phyloP scores from a whole-genome alignment of 2,797 vertebrate species.

The Etheostoma nigrum region DNA sequence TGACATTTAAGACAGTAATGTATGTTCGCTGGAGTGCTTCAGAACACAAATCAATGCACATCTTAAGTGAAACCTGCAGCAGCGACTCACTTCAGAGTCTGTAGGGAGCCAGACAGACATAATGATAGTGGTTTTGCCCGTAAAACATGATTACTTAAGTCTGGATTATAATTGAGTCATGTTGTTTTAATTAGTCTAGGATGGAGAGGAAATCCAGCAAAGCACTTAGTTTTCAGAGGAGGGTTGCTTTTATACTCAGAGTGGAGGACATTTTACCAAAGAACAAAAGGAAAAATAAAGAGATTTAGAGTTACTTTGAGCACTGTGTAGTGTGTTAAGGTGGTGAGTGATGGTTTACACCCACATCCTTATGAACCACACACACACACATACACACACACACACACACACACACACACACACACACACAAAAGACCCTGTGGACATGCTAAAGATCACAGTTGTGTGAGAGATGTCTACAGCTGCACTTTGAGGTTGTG shows the following conservation, averaged over 20 bases:
- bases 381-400: constrained; percentile 40
- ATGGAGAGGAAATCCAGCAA: constrained; percentile 54
- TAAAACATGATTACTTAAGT: constrained; percentile 80
- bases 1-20: constrained; percentile 71
- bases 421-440: constrained; percentile 44
- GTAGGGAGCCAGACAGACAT: constrained; percentile 66
- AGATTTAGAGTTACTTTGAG: constrained; percentile 49
- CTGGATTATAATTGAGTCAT: constrained; percentile 66
- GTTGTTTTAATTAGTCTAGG: constrained; percentile 70
- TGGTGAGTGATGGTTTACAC: constrained; percentile 67
- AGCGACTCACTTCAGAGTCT: constrained; percentile 49
- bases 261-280: constrained; percentile 37
- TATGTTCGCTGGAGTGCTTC: constrained; percentile 62
- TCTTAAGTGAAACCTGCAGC: constrained; percentile 69
- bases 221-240: constrained; percentile 57
- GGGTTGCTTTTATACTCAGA: constrained; percentile 14
- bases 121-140: constrained; percentile 68
- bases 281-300: constrained; percentile 26
- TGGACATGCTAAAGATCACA: constrained; percentile 70
- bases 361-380: constrained; percentile 50
- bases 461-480: constrained; percentile 67
- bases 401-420: constrained; percentile 46
- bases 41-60: constrained; percentile 75
- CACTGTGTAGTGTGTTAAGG: constrained; percentile 25
- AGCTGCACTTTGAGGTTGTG: constrained; percentile 73